Percentiles rank a stretch among this genome's conserved stretches.
These are phyloP conservation scores for Arothron firmamentum DNA, from an alignment of 2,113 vertebrate species.

Conservation along the genomic window DNA sequence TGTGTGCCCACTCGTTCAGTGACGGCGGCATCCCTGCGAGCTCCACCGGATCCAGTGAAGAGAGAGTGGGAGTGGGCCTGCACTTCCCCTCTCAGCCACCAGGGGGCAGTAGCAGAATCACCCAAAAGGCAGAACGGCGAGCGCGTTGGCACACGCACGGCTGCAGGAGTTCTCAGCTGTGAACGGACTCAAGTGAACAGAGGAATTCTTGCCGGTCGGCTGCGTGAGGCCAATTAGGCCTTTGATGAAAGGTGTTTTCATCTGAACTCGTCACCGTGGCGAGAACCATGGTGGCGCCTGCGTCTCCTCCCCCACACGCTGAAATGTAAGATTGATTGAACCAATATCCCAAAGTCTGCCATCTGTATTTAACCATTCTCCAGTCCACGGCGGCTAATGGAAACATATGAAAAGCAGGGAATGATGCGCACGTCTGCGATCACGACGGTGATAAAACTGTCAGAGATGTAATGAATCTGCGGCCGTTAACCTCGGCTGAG, in stretches of 20 bases:
- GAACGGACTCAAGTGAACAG: slow-evolving; percentile 4
- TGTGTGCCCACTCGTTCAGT: too few species aligned
- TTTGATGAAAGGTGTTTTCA: slow-evolving; percentile 50
- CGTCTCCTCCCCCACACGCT: slow-evolving; percentile 1
- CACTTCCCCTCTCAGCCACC: slow-evolving; percentile 26
- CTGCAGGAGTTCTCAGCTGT: neutral
- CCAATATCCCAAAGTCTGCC: slow-evolving; percentile 16
- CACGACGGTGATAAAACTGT: neutral
- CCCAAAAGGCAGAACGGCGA: too few species aligned
- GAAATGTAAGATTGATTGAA: slow-evolving; percentile 23
- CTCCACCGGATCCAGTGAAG: too few species aligned
- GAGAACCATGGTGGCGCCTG: slow-evolving; percentile 6
- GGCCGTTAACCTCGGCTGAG: too few species aligned
- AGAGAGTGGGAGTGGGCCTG: too few species aligned
- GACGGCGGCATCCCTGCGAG: too few species aligned
- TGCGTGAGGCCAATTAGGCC: slow-evolving; percentile 35
- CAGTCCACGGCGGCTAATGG: neutral
- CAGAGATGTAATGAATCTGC: slow-evolving; percentile 1
- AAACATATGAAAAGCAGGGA: slow-evolving; percentile 9
- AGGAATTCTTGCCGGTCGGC: slow-evolving; percentile 36
- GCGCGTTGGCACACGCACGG: neutral
- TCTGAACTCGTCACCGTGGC: slow-evolving; percentile 16
- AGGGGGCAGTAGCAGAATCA: neutral
- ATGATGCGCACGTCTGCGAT: slow-evolving; percentile 2
- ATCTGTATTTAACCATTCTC: slow-evolving; percentile 16